Evolutionary conservation across 2,797 vertebrate genomes (phyloP).

Genomic region (Melanotaenia trifasciata): DNA sequence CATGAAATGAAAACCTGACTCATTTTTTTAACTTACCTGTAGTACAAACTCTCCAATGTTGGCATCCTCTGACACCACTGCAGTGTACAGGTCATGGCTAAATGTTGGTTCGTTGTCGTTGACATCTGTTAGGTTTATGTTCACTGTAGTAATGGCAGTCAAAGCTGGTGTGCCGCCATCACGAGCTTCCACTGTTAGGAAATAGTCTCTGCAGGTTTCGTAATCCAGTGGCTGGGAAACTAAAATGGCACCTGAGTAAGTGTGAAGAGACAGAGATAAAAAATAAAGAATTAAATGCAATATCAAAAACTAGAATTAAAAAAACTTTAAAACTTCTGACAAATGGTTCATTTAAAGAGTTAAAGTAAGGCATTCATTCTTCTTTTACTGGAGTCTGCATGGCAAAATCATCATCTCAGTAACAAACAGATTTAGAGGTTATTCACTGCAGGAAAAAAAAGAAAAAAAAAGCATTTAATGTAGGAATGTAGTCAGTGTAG

Average conservation of each 20-base stretch:
- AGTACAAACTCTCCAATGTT: constrained; percentile 88
- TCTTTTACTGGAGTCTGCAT: too few species aligned
- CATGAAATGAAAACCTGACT: not conserved
- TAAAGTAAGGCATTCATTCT: not conserved
- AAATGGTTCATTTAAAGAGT: not conserved
- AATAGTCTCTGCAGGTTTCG: constrained; percentile 92
- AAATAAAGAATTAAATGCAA: not conserved
- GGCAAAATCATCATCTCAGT: too few species aligned
- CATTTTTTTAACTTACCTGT: constrained; percentile 77
- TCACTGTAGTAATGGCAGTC: constrained; percentile 90
- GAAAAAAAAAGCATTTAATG: too few species aligned
- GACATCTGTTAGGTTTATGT: constrained; percentile 92
- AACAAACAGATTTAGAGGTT: too few species aligned
- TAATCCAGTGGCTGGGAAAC: constrained; percentile 91
- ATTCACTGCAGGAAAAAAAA: too few species aligned
- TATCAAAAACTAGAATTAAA: not conserved
- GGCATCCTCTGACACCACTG: constrained; percentile 92
- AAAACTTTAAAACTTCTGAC: not conserved
- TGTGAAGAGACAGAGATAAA: not conserved
- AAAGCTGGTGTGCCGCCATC: constrained; percentile 93
- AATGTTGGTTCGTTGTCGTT: constrained; percentile 95
- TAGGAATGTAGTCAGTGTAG: too few species aligned
- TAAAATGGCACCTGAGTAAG: constrained; percentile 86
- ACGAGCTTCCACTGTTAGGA: constrained; percentile 93
- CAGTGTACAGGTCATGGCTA: constrained; percentile 88